Evolutionary conservation across 2,113 vertebrate species (phyloP).

Genomic region (Entosphenus tridentatus): DNA sequence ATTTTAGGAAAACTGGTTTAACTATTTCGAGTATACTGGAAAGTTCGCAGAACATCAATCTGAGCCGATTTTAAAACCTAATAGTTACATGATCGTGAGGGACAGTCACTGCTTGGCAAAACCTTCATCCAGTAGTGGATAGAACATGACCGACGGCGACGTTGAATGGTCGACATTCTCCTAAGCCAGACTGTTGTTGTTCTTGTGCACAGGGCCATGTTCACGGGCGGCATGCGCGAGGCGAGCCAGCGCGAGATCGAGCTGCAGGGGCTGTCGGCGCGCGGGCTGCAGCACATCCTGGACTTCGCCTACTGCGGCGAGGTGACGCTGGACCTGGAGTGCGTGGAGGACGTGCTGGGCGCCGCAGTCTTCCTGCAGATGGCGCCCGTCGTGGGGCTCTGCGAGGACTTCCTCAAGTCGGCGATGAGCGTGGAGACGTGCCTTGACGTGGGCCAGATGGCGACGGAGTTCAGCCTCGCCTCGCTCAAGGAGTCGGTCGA

Average conservation of each 20-base stretch:
- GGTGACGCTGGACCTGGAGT: constrained; percentile 77
- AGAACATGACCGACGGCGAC: no score
- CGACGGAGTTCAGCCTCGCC: constrained; percentile 68
- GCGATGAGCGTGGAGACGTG: constrained; percentile 95
- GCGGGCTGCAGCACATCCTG: constrained; percentile 71
- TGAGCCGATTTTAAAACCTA: no score
- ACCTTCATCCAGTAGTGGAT: no score
- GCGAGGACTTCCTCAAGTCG: constrained; percentile 82
- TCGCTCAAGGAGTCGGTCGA: constrained; percentile 82
- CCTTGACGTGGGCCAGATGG: constrained; percentile 87
- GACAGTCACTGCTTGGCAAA: no score
- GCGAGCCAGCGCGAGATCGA: constrained; percentile 63
- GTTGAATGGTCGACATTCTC: no score
- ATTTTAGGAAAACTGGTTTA: no score
- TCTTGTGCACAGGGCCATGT: constrained; percentile 53
- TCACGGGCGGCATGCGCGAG: constrained; percentile 88
- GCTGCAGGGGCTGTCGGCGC: constrained; percentile 63
- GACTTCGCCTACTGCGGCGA: constrained; percentile 91
- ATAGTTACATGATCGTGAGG: no score
- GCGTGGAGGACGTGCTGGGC: constrained; percentile 82
- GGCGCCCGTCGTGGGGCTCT: constrained; percentile 79
- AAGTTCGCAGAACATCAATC: no score
- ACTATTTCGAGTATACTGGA: no score
- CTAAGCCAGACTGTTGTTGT: no score
- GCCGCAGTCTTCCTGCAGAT: constrained; percentile 93